Evolutionary conservation across 2,888 invertebrate genomes (phyloP).

Genomic region (Hecatera dysodea): DNA sequence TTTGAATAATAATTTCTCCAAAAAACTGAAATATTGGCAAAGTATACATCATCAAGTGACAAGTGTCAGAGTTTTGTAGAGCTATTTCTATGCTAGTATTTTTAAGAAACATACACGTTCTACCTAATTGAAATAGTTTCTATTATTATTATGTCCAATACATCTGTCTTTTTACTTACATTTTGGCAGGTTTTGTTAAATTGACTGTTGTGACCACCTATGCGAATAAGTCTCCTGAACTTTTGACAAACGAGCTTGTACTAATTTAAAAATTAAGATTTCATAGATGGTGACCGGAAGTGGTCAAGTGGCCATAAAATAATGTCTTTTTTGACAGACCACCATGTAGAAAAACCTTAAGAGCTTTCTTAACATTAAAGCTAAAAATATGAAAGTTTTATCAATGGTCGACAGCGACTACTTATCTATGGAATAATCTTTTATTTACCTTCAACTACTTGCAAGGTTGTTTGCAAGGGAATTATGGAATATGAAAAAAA

Average conservation of each 20-base stretch:
- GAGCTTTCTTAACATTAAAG: background rate
- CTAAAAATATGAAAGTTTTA: constrained; percentile 7
- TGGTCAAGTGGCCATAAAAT: background rate
- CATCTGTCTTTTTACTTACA: no score
- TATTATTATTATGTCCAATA: no score
- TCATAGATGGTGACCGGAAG: background rate
- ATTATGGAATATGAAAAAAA: constrained; percentile 6
- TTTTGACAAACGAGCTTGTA: background rate
- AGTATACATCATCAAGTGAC: background rate
- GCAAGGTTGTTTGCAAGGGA: constrained; percentile 4
- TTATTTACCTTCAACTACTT: constrained; percentile 19
- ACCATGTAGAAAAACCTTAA: background rate
- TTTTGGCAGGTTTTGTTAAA: no score
- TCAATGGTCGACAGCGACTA: background rate
- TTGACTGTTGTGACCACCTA: no score
- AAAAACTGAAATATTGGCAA: background rate
- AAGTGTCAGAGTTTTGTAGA: background rate
- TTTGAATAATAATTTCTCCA: constrained; percentile 25
- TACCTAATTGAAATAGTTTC: no score
- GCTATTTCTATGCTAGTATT: no score
- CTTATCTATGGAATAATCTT: constrained; percentile 7
- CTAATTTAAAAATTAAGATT: background rate
- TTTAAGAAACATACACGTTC: no score
- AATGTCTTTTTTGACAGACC: background rate
- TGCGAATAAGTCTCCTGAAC: background rate